phyloP scores from a whole-genome alignment of 2,888 invertebrate genomes.

The Megamerina dolium region DNA sequence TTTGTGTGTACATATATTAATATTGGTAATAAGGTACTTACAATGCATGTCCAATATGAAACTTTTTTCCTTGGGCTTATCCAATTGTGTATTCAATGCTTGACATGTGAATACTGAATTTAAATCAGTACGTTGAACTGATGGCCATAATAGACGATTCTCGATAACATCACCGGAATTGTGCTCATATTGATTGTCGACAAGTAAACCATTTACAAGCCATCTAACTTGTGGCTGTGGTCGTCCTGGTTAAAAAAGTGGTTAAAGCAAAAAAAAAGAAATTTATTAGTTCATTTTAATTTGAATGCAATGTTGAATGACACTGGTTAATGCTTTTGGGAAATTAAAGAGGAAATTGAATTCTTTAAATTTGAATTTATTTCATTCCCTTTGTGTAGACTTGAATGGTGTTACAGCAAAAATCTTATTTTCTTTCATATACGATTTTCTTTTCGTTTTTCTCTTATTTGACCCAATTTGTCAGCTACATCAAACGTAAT shows the following conservation, averaged over 20 bases:
- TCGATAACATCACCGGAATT: conserved; percentile 82
- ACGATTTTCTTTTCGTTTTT: too few relatives aligned
- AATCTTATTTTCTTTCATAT: too few relatives aligned
- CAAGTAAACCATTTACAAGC: conserved; percentile 73
- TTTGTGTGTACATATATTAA: too few relatives aligned
- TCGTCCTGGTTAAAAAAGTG: conserved; percentile 54
- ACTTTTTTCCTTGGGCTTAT: conserved; percentile 71
- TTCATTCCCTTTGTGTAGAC: too few relatives aligned
- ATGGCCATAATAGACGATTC: conserved; percentile 70
- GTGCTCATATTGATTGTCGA: conserved; percentile 77
- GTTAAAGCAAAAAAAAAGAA: conserved; percentile 1
- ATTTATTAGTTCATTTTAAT: conserved; percentile 11
- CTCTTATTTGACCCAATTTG: too few relatives aligned
- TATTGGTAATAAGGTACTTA: too few relatives aligned
- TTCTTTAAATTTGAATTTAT: conserved; percentile 7
- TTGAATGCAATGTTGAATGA: too few relatives aligned
- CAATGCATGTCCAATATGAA: conserved; percentile 72
- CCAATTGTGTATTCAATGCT: conserved; percentile 77
- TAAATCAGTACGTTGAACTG: conserved; percentile 70
- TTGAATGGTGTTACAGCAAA: too few relatives aligned
- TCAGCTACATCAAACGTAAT: too few relatives aligned
- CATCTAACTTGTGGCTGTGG: conserved; percentile 78
- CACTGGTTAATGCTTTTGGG: conserved; percentile 42
- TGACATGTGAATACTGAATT: conserved; percentile 84
- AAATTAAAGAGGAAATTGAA: conserved; percentile 34